These are phyloP conservation scores for Perdita meconis DNA, from an alignment of 2,888 invertebrate species.

Conservation along the genomic window DNA sequence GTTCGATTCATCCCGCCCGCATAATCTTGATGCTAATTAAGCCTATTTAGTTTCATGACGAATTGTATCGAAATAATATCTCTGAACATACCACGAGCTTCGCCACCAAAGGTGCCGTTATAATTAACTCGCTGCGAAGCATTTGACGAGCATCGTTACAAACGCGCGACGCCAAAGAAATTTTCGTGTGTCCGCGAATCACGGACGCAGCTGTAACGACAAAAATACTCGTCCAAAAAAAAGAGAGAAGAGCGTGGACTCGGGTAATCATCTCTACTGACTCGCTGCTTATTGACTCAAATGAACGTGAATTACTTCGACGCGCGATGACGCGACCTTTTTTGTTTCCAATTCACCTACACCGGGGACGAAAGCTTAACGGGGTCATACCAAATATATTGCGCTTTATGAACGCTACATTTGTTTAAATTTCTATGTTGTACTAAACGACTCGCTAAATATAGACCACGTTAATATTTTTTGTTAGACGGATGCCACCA, in stretches of 20 bases:
- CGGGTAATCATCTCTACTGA: neutral
- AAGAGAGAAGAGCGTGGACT: too few species aligned
- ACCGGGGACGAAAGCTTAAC: neutral
- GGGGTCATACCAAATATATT: neutral
- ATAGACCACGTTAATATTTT: neutral
- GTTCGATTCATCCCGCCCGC: neutral
- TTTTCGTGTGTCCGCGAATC: too few species aligned
- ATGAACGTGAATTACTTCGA: slow-evolving; percentile 29
- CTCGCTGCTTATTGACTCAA: slow-evolving; percentile 23
- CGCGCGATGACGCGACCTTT: slow-evolving; percentile 4
- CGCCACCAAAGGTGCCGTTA: neutral
- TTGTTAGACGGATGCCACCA: neutral
- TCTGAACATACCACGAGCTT: neutral
- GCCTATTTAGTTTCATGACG: slow-evolving; percentile 3
- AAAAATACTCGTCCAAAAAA: neutral
- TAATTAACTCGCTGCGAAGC: slow-evolving; percentile 36
- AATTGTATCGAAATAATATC: slow-evolving; percentile 10
- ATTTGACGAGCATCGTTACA: neutral
- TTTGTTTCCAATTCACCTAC: slow-evolving; percentile 12
- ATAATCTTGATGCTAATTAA: slow-evolving; percentile 34
- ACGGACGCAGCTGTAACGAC: too few species aligned
- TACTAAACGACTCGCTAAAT: neutral
- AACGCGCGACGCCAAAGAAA: neutral
- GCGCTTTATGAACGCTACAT: neutral
- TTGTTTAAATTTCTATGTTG: slow-evolving; percentile 5